These are phyloP conservation scores for Neelides folsomi DNA, from an alignment of 2,888 invertebrate genomes.

Conservation along the genomic window DNA sequence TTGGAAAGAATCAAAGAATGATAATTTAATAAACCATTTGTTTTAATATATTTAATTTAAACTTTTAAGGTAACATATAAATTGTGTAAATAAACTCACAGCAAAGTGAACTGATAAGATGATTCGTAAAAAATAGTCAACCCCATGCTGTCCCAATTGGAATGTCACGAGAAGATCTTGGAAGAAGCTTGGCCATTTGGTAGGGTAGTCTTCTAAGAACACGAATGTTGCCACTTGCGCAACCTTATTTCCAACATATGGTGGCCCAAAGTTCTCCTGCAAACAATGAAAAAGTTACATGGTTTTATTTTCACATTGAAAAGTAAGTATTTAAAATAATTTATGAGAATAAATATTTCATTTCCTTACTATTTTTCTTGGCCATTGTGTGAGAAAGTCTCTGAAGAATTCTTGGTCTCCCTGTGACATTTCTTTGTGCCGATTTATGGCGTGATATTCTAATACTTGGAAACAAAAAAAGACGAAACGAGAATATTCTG, in stretches of 20 bases:
- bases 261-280: constrained; percentile 9
- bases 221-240: constrained; percentile 44
- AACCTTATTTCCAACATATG: constrained; percentile 44
- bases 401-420: constrained; percentile 36
- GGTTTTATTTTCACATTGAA: no score
- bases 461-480: constrained; percentile 43
- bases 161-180: constrained; percentile 39
- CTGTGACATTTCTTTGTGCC: constrained; percentile 35
- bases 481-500: constrained; percentile 39
- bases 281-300: neutral
- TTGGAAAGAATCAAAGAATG: neutral
- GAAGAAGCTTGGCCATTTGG: constrained; percentile 44
- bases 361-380: constrained; percentile 38
- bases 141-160: constrained; percentile 37
- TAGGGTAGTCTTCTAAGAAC: constrained; percentile 44
- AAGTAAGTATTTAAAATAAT: no score
- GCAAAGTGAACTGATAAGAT: constrained; percentile 42
- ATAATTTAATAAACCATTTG: neutral
- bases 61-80: no score
- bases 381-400: constrained; percentile 38
- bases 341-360: no score
- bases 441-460: constrained; percentile 40
- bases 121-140: constrained; percentile 43
- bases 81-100: no score
- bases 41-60: no score